Percentiles rank a stretch among this genome's conserved stretches.
Evolutionary conservation across 2,888 invertebrate genomes (phyloP).

Genomic region (Brachynemurus nebulosus): DNA sequence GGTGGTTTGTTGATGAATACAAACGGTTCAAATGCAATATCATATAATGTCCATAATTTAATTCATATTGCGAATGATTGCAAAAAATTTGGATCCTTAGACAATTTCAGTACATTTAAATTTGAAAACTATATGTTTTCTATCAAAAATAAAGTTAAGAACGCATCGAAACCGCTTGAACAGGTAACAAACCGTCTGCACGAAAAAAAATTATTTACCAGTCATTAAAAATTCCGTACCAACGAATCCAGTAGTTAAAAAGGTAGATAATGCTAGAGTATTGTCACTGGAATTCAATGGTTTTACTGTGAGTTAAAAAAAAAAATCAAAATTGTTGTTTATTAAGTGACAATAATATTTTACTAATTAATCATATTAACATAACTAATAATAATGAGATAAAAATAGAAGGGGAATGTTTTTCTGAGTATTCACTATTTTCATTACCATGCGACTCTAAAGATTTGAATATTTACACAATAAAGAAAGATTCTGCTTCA

Average conservation of each 20-base stretch:
- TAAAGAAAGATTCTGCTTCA: background rate
- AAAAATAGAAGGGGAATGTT: background rate
- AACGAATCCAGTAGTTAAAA: constrained; percentile 10
- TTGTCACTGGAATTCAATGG: constrained; percentile 8
- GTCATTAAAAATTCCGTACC: constrained; percentile 4
- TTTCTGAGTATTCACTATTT: constrained; percentile 3
- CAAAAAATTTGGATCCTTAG: constrained; percentile 15
- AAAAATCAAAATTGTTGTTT: constrained; percentile 12
- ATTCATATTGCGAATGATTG: constrained; percentile 18
- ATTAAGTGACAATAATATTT: constrained; percentile 5
- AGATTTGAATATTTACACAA: constrained; percentile 7
- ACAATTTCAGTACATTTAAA: constrained; percentile 18
- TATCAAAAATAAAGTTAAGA: constrained; percentile 15
- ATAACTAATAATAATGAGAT: background rate
- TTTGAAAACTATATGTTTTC: constrained; percentile 17
- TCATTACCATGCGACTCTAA: constrained; percentile 11
- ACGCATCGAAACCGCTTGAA: constrained; percentile 15
- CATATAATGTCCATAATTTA: constrained; percentile 19
- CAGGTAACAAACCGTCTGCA: constrained; percentile 16
- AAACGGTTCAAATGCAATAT: constrained; percentile 16
- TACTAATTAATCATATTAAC: constrained; percentile 2
- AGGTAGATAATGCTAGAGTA: constrained; percentile 5
- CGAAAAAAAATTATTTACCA: constrained; percentile 4
- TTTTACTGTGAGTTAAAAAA: constrained; percentile 9
- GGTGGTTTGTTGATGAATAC: constrained; percentile 16